Percentiles rank a stretch among this genome's conserved stretches.
phyloP scores from a whole-genome alignment of 2,888 invertebrate species.

The Andrena trimmerana region DNA sequence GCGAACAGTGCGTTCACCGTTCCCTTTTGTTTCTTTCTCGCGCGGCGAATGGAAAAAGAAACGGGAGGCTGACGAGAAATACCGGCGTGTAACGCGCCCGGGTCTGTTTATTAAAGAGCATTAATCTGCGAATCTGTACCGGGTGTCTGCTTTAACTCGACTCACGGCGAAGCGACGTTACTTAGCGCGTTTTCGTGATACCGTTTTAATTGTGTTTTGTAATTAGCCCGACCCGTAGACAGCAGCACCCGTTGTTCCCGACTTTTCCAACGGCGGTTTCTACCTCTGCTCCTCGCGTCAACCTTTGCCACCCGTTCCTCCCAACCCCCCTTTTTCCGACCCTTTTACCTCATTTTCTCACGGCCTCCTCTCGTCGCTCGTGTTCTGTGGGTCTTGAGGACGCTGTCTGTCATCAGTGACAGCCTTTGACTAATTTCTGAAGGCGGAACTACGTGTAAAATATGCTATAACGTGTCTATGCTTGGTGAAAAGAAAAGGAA shows the following conservation, averaged over 20 bases:
- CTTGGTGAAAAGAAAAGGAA: neutral
- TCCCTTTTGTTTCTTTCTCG: slow-evolving; percentile 45
- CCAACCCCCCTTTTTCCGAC: slow-evolving; percentile 11
- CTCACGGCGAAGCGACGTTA: slow-evolving; percentile 66
- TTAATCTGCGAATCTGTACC: slow-evolving; percentile 74
- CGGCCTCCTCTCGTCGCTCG: neutral
- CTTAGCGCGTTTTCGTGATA: slow-evolving; percentile 70
- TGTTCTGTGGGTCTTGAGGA: slow-evolving; percentile 6
- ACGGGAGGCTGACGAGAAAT: slow-evolving; percentile 5
- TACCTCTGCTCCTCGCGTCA: slow-evolving; percentile 36
- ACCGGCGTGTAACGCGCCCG: slow-evolving; percentile 12
- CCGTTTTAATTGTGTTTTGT: slow-evolving; percentile 76
- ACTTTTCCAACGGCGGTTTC: slow-evolving; percentile 42
- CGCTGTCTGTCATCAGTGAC: slow-evolving; percentile 2
- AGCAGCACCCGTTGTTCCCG: slow-evolving; percentile 52
- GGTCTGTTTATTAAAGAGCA: slow-evolving; percentile 75
- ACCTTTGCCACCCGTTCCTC: slow-evolving; percentile 16
- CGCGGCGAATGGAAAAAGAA: slow-evolving; percentile 26
- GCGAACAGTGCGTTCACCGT: slow-evolving; percentile 27
- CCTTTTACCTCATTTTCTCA: slow-evolving; percentile 42
- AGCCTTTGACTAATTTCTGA: neutral
- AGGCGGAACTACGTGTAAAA: too few species aligned
- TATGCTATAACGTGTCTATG: too few species aligned
- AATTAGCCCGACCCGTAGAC: slow-evolving; percentile 68
- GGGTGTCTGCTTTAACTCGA: slow-evolving; percentile 64